phyloP scores from a whole-genome alignment of 2,888 invertebrate genomes.

The Acronicta aceris region DNA sequence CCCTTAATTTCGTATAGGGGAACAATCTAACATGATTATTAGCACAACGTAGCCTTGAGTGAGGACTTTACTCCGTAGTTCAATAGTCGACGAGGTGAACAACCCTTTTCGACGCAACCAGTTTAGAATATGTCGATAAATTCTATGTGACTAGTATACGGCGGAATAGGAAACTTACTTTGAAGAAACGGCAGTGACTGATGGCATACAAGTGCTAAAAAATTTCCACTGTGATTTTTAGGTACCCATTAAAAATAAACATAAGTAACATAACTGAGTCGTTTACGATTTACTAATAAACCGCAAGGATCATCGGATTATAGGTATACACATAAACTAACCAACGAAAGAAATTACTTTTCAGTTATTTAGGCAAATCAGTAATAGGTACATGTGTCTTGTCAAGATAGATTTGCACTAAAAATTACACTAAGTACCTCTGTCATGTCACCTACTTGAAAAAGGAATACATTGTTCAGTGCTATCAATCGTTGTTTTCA shows the following conservation, averaged over 20 bases:
- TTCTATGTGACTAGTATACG: conserved; percentile 23
- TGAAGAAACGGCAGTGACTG: not conserved
- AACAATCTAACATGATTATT: conserved; percentile 45
- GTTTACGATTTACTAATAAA: too few species aligned
- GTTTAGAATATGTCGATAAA: conserved; percentile 63
- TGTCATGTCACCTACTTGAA: too few species aligned
- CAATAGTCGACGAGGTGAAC: conserved; percentile 70
- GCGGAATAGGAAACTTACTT: conserved; percentile 15
- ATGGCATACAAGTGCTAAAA: not conserved
- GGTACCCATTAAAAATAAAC: not conserved
- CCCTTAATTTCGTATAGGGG: conserved; percentile 26
- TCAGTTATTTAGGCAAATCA: too few species aligned
- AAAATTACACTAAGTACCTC: too few species aligned
- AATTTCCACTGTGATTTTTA: not conserved
- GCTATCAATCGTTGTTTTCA: too few species aligned
- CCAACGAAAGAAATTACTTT: not conserved
- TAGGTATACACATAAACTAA: not conserved
- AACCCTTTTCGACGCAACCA: conserved; percentile 73
- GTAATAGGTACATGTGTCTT: too few species aligned
- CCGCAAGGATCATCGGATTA: too few species aligned
- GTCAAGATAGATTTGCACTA: too few species aligned
- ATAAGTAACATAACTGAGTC: too few species aligned
- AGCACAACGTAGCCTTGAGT: conserved; percentile 63
- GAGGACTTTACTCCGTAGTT: conserved; percentile 62
- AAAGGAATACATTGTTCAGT: too few species aligned